Percentiles rank a stretch among this genome's conserved stretches.
These are phyloP conservation scores for Caenorhabditis sp. DNA, from an alignment of 2,888 invertebrate genomes.

Conservation along the genomic window DNA sequence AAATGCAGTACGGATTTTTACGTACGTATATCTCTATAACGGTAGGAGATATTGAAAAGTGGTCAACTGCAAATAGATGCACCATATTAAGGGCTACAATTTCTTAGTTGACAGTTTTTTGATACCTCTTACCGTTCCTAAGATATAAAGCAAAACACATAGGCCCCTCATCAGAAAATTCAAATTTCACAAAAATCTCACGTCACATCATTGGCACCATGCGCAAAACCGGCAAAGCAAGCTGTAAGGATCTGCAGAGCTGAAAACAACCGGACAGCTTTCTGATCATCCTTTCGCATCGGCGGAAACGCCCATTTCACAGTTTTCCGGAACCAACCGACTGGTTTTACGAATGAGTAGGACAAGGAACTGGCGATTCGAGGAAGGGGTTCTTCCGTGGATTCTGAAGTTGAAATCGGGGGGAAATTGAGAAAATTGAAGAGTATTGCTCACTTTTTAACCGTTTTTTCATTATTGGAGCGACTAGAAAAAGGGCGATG, in stretches of 20 bases:
- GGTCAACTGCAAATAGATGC: no score
- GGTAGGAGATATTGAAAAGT: no score
- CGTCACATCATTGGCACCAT: slow-evolving; percentile 98
- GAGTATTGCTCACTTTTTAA: slow-evolving; percentile 24
- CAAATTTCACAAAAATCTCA: slow-evolving; percentile 82
- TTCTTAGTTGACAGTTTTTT: no score
- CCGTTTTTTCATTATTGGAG: slow-evolving; percentile 26
- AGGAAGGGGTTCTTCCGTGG: slow-evolving; percentile 36
- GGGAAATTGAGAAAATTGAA: neutral
- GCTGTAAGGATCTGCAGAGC: slow-evolving; percentile 97
- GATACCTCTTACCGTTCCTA: no score
- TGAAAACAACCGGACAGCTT: slow-evolving; percentile 88
- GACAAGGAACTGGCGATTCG: slow-evolving; percentile 52
- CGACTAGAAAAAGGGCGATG: slow-evolving; percentile 21
- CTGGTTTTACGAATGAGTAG: slow-evolving; percentile 23
- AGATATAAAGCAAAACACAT: no score
- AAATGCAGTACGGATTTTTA: no score
- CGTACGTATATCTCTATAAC: no score
- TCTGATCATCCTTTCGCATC: slow-evolving; percentile 68
- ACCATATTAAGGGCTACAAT: no score
- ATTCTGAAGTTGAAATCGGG: neutral
- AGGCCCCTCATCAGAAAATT: no score
- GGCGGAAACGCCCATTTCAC: slow-evolving; percentile 58
- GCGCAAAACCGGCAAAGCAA: slow-evolving; percentile 97
- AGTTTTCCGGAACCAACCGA: slow-evolving; percentile 38